Conservation (phyloP, 2,888 invertebrate species). For the Ophion costatus region DNA sequence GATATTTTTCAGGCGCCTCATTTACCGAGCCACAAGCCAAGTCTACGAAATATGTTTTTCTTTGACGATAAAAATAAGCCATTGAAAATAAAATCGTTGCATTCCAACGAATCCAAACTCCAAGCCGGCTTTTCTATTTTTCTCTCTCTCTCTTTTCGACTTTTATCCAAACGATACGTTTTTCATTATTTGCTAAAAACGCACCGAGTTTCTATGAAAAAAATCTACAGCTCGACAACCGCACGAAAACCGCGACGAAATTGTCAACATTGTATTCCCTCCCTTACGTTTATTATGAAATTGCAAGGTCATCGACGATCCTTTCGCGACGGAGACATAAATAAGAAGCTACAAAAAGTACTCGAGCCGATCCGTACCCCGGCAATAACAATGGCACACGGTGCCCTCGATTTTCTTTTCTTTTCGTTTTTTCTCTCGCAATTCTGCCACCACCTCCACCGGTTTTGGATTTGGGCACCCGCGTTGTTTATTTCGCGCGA, state of each 20-base stretch:
- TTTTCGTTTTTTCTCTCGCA: constrained; percentile 8
- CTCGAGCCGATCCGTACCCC: constrained; percentile 4
- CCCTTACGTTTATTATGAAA: background rate
- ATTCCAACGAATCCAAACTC: too few relatives aligned
- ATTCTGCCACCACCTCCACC: constrained; percentile 37
- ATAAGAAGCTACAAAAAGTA: constrained; percentile 7
- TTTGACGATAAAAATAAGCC: too few relatives aligned
- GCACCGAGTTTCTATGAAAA: background rate
- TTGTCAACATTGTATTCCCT: background rate
- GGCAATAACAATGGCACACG: constrained; percentile 36
- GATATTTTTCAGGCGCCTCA: too few relatives aligned
- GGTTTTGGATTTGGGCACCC: constrained; percentile 43
- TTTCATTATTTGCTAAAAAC: background rate
- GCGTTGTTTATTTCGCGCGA: constrained; percentile 23
- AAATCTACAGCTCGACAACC: too few relatives aligned
- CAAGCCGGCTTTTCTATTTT: too few relatives aligned
- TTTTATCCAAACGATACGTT: background rate
- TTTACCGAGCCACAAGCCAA: too few relatives aligned
- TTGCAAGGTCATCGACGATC: background rate
- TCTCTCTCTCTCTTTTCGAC: background rate
- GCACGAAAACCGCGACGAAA: background rate
- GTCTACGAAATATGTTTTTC: too few relatives aligned
- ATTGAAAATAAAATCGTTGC: too few relatives aligned
- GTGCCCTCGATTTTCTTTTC: constrained; percentile 29
- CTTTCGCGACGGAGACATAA: constrained; percentile 4